Evolutionary conservation across 2,888 invertebrate species (phyloP), one percentile per base, ranked within the genome.

Genomic region (Hydriomena furcata): DNA sequence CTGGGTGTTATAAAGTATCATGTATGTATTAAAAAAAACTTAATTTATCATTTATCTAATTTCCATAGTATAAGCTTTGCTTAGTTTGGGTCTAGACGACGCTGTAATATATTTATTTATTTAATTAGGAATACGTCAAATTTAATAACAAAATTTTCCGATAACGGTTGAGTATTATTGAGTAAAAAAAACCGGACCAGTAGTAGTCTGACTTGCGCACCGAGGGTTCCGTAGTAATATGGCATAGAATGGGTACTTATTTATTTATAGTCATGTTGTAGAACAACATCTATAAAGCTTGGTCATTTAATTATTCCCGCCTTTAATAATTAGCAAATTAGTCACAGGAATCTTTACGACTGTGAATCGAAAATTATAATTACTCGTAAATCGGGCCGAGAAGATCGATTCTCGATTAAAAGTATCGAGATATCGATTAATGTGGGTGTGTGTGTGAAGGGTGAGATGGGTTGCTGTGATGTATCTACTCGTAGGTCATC

Each of bases 331-430:
- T 81, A 84, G 73, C 62, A 68, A 76, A 88, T 88, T 87, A 74
- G 87, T 83, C 84, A 87, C 87, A 87, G 80, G 66, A 65, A 66
- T 68, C 67, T 84, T 85, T 85, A 85, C 74, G 82, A 79, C 68
- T 71, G 65, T 56, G 73, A 76, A 73, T 76, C 71, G 66, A 80
- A 82, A 84, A 84, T 83, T 78, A 82, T 82, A 84, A 86, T 86
- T 81, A 85, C 76, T 78, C 66, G 78, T 87, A 85, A 88, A 85
- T 85, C 81, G 73, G 73, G 68, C 66, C 73, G 74, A 70, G 70
- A 73, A 73, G 80, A 79, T 75, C 79, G 75, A 71, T 78, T 71
- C 76, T 68, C 66, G 71, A 76, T 74, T 77, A 73, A 72, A 65
- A 61, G 67, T 65, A 51, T 50, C 43, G 37, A 28, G 8, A 40